phyloP scores from a whole-genome alignment of 2,888 invertebrate species.

The Galeruca laticollis region DNA sequence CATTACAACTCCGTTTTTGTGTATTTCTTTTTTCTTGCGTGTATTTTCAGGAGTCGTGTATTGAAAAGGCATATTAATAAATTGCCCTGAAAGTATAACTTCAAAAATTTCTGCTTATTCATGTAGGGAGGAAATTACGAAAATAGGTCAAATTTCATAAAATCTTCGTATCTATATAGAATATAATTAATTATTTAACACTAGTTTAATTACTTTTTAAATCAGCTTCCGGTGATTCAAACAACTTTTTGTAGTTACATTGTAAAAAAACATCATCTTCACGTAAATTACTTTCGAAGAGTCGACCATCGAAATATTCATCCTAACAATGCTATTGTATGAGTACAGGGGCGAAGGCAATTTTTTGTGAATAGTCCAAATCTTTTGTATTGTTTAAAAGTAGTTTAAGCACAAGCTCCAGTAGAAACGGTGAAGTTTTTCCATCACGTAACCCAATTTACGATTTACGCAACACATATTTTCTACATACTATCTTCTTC shows the following conservation, averaged over 20 bases:
- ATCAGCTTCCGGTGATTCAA: conserved; percentile 59
- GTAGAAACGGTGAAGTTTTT: no score
- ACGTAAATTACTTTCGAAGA: conserved; percentile 56
- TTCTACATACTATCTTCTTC: no score
- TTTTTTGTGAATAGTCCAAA: not conserved
- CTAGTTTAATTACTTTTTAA: conserved; percentile 56
- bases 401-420: not conserved
- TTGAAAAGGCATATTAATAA: no score
- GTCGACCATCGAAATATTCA: conserved; percentile 30
- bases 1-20: no score
- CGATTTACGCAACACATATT: no score
- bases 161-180: conserved; percentile 17
- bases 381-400: no score
- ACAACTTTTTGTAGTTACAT: conserved; percentile 54
- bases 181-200: conserved; percentile 45
- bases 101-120: not conserved
- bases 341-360: conserved; percentile 5
- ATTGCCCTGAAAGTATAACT: no score
- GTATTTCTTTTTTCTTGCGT: no score
- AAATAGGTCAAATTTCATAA: conserved; percentile 19
- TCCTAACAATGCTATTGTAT: conserved; percentile 21
- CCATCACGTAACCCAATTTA: no score
- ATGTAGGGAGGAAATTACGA: not conserved
- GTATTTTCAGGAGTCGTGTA: no score
- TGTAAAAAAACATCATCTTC: conserved; percentile 57